Evolutionary conservation across 2,797 vertebrate species (phyloP), one percentile per base, ranked within the genome.

Genomic region (Rachycentron canadum): DNA sequence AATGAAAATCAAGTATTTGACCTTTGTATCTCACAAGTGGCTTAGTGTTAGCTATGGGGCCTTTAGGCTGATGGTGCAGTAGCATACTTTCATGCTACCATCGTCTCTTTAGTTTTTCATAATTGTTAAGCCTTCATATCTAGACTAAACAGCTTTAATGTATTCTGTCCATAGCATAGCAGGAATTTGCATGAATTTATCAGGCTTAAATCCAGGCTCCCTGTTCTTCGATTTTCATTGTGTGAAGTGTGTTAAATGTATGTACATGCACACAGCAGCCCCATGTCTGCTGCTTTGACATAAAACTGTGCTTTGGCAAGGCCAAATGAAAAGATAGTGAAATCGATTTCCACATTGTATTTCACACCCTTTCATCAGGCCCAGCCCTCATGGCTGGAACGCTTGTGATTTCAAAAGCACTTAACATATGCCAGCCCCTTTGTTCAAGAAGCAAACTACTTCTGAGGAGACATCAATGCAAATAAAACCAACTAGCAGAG

Each of bases 391-490:
- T 92, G 90, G 91, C 90, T 93, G 88, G 86, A 94, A 92, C 84
- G 93, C 93, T 94, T 90, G 89, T 93, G 90, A 94, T 95, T 96
- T 96, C 94, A 95, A 95, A 95, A 94, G 94, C 95, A 95, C 95
- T 95, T 95, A 95, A 95, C 94, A 93, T 94, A 94, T 90, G 92
- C 91, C 93, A 91, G 90, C 93, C 90, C 95, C 93, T 96, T 95
- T 95, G 94, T 95, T 95, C 91, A 83, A 94, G 93, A 94, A 90
- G 92, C 93, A 93, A 95, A 94, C 94, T 96, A 92, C 94, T 95
- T 95, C 92, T 94, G 92, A 94, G 91, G 83, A 93, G 92, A 95
- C 94, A 95, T 94, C 93, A 94, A 92, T 94, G 93, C 93, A 92
- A 95, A 95, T 95, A 95, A 94, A 95, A 93, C 92, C 93, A 94